Base-by-base conservation (phyloP, 2,797 vertebrate species). In the Spondyliosoma cantharus region DNA sequence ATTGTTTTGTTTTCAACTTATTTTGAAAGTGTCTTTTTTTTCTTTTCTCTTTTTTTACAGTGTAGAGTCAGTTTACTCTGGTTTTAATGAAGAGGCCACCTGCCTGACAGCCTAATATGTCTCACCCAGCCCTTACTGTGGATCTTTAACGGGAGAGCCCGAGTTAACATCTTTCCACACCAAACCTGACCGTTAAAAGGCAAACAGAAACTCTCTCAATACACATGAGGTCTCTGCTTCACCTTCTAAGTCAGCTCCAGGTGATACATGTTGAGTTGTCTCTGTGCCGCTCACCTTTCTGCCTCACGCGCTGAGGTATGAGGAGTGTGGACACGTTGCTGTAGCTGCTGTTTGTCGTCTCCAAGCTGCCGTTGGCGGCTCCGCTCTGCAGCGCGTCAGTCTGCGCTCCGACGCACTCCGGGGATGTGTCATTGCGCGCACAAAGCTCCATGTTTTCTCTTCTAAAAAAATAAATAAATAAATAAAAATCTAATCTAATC, bases 211-310 rank as follows among this genome's bases (percentile, higher is more conserved):
- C 6, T 52, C 37, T 32, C 3, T 13, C 7, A 20, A 3, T 2
- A 3, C 3, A 29, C 5, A 16, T 8, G 5, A 5, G 9, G 29
- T 7, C 19, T 45, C 6, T 20, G 27, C 16, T 42, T 7, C n/a
- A n/a, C 3, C 19, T 59, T 20, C 13, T 11, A 19, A 45, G 61
- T 0, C 29, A 43, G 43, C 25, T 32, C 8, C 27, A 1, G 5
- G 19, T 42, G 17, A 20, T 24, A 17, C 24, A 67, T 19, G 59
- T 20, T 9, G 50, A 29, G 20, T 29, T 27, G 7, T 56, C 4
- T 49, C 32, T 37, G 37, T 52, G 45, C 45, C 3, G 37, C 92
- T 93, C 86, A 96, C 95, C 95, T 92, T 79, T 93, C 17, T 90
- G 76, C 63, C 72, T 87, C 49, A 54, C 56, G 17, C 68, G 87